These are phyloP conservation scores for Cremastobaeus sp. DNA, from an alignment of 2,888 invertebrate species.

Conservation along the genomic window DNA sequence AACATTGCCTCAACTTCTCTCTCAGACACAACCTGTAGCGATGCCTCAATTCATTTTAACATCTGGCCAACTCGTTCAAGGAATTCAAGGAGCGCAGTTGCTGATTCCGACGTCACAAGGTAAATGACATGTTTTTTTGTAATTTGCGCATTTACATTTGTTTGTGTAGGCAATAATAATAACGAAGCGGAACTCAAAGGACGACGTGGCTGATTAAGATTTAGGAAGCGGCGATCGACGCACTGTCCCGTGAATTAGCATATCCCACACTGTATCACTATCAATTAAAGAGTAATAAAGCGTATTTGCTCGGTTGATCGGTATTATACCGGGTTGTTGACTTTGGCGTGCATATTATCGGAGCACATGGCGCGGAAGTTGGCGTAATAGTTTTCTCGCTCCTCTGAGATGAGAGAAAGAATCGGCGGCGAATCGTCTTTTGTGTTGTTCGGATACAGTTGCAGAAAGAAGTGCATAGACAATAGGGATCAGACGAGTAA, in stretches of 20 bases:
- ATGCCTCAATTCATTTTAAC: slow-evolving; percentile 96
- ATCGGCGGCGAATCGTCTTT: too few species aligned
- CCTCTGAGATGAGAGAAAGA: too few species aligned
- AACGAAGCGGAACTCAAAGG: neutral
- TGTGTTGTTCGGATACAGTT: too few species aligned
- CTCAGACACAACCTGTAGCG: slow-evolving; percentile 82
- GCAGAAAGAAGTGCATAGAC: too few species aligned
- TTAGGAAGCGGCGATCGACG: too few species aligned
- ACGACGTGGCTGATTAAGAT: too few species aligned
- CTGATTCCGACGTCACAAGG: slow-evolving; percentile 97
- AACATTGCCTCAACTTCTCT: slow-evolving; percentile 81
- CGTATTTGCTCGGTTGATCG: slow-evolving; percentile 30
- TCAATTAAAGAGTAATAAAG: slow-evolving; percentile 7
- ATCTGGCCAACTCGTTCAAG: slow-evolving; percentile 94
- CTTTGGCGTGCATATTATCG: slow-evolving; percentile 26
- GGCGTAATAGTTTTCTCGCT: too few species aligned
- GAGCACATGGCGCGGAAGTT: too few species aligned
- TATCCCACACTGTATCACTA: too few species aligned
- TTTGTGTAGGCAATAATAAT: neutral
- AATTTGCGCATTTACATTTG: slow-evolving; percentile 10
- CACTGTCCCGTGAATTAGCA: too few species aligned
- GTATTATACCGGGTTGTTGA: slow-evolving; percentile 21
- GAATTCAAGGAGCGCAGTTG: slow-evolving; percentile 95
- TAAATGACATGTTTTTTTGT: slow-evolving; percentile 73
- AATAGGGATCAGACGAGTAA: slow-evolving; percentile 20